Percentiles rank a stretch among this genome's conserved stretches.
Evolutionary conservation across 2,797 vertebrate species (phyloP).

Genomic region (Stomatorhinus walkeri): DNA sequence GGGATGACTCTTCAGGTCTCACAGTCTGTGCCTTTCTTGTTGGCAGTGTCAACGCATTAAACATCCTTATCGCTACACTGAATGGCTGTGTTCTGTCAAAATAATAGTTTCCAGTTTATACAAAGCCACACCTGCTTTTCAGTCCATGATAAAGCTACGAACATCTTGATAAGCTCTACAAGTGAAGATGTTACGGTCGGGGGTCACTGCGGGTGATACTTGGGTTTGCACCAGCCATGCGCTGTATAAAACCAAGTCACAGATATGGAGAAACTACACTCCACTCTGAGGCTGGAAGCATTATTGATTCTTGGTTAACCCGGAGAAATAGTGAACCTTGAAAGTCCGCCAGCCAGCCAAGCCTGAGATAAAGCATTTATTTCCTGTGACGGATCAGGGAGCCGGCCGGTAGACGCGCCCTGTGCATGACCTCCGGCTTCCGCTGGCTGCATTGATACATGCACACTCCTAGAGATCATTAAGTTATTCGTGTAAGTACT

Average conservation of each 20-base stretch:
- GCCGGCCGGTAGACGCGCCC: neutral
- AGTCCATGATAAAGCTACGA: neutral
- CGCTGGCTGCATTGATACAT: neutral
- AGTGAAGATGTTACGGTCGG: neutral
- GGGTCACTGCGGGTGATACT: neutral
- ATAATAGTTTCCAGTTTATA: neutral
- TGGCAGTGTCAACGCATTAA: neutral
- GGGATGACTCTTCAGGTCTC: neutral
- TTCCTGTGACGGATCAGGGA: slow-evolving; percentile 51
- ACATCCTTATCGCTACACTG: neutral
- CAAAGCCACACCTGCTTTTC: neutral
- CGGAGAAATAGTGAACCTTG: slow-evolving; percentile 47
- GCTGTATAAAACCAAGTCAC: neutral
- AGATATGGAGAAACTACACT: slow-evolving; percentile 17
- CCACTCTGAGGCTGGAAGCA: slow-evolving; percentile 45
- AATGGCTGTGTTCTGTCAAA: neutral
- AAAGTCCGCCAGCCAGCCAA: slow-evolving; percentile 34
- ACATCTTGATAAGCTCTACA: neutral
- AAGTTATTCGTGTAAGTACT: slow-evolving; percentile 26
- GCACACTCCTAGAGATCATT: neutral
- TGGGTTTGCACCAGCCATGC: neutral
- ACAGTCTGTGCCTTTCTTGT: neutral
- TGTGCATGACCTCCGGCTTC: neutral
- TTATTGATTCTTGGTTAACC: slow-evolving; percentile 80
- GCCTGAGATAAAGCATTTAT: slow-evolving; percentile 54